Base-by-base conservation (phyloP, 2,797 vertebrate species). In the Phoxinus dragarum region DNA sequence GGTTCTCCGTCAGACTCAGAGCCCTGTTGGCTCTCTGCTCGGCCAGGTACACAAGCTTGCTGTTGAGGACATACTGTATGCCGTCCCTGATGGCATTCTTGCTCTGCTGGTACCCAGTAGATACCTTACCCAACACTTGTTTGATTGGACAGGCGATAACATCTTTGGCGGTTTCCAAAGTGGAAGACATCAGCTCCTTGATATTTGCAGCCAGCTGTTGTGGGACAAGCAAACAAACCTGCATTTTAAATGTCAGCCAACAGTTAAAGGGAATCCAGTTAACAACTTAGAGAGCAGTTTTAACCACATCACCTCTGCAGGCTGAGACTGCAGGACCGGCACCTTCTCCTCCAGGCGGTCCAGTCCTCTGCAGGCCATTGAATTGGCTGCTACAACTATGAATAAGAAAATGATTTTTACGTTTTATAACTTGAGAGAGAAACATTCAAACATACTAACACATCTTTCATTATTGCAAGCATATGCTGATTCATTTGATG, bases 311-410 rank as follows among this genome's bases (percentile, higher is more conserved):
- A 95, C 96, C 93, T 96, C 95, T 36, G 94, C 93, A 0, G 96
- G 94, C 0, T 95, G 94, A 84, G 94, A 95, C 80, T 96, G 94
- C 21, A 96, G 93, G 0, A 94, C 95, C 1, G 95, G 95, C 85
- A 96, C 94, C 91, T 93, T 96, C 85, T 96, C 92, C 87, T 96
- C 95, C 27, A 96, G 90, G 72, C 91, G 93, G 85, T 96, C 95
- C 89, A 96, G 90, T 80, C 95, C 95, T 49, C 92, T 91, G 85
- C 96, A 96, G 34, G 95, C 95, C 89, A 96, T 78, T 40, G 86
- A 86, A 10, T 96, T 96, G 71, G 93, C 96, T 72, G 93, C 93
- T 85, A 89, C 80, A 9, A 96, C 96, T 96, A 88, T 56, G 27
- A 23, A 78, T 68, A 64, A 75, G 2, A 56, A 0, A 49, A 14